A percentile compares a stretch with the other conserved stretches of the same genome.
These are phyloP conservation scores for Saccopteryx bilineata DNA, from an alignment of 2,113 vertebrate species.

Conservation along the genomic window DNA sequence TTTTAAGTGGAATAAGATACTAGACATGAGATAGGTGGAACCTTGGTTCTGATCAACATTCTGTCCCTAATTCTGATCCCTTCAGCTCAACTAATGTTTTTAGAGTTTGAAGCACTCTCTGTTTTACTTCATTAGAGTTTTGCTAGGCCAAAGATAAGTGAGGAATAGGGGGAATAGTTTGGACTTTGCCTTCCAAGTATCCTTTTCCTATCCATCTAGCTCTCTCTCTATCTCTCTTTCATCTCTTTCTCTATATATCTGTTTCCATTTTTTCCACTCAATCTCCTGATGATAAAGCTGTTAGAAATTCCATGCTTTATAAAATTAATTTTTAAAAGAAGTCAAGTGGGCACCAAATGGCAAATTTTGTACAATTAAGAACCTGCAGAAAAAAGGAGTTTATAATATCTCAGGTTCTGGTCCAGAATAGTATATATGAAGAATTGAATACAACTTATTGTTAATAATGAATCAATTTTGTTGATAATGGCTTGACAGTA, in stretches of 20 bases:
- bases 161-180: not conserved
- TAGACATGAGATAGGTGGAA: not conserved
- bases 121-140: not conserved
- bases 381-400: not conserved
- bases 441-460: not conserved
- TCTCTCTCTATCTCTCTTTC: no score
- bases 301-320: not conserved
- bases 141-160: not conserved
- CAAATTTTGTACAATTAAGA: not conserved
- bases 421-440: not conserved
- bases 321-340: conserved; percentile 16
- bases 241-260: no score
- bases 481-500: not conserved
- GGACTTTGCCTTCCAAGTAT: not conserved
- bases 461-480: not conserved
- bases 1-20: not conserved
- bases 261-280: not conserved
- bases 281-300: not conserved
- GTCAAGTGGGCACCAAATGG: not conserved
- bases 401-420: conserved; percentile 12
- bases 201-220: not conserved
- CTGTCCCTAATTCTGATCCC: not conserved
- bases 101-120: not conserved
- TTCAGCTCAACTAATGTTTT: not conserved
- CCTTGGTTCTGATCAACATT: not conserved